Conservation (phyloP, 2,888 invertebrate species). For the Coleophora flavipennella region DNA sequence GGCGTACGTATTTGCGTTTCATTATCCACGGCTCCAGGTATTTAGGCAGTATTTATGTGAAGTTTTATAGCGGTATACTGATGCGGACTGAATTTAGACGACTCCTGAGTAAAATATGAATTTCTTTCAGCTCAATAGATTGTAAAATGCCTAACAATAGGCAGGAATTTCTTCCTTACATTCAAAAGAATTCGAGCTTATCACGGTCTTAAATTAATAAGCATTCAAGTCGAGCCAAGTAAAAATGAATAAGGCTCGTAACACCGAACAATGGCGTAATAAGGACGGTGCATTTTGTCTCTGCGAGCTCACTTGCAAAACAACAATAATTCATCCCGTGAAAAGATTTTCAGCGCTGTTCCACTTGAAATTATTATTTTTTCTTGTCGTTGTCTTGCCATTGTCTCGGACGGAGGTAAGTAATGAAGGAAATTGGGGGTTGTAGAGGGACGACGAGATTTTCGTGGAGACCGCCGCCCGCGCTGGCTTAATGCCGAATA, state of each 20-base stretch:
- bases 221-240: constrained; percentile 73
- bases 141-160: constrained; percentile 66
- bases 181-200: constrained; percentile 70
- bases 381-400: constrained; percentile 69
- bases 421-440: constrained; percentile 71
- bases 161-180: constrained; percentile 62
- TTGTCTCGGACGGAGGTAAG: constrained; percentile 71
- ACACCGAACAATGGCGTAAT: constrained; percentile 70
- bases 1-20: constrained; percentile 23
- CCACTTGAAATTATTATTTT: constrained; percentile 73
- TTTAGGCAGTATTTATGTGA: constrained; percentile 1
- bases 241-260: constrained; percentile 72
- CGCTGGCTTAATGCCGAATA: constrained; percentile 63
- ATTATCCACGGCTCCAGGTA: constrained; percentile 5
- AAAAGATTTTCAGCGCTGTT: constrained; percentile 73
- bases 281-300: constrained; percentile 72
- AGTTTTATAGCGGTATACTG: constrained; percentile 2
- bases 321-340: constrained; percentile 72
- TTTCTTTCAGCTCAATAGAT: constrained; percentile 42
- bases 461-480: constrained; percentile 45
- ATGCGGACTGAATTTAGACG: constrained; percentile 12
- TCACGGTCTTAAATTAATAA: constrained; percentile 72
- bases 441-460: constrained; percentile 62
- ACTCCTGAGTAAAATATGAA: constrained; percentile 21
- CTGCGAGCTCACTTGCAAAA: constrained; percentile 71